Evolutionary conservation across 1,140 invertebrate genomes (phyloP).

Genomic region (Sycobia sp.): DNA sequence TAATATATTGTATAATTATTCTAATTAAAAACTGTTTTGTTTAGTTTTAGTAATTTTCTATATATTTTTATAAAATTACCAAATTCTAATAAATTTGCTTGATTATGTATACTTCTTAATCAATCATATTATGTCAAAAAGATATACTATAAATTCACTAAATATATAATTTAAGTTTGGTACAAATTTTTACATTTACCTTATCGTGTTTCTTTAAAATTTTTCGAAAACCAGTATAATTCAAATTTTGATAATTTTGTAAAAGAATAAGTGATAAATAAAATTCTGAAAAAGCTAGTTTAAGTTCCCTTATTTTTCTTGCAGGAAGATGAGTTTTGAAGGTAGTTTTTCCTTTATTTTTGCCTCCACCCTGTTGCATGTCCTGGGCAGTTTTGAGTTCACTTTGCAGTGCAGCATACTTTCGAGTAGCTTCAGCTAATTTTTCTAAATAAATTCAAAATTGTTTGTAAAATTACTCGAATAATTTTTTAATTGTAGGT

Average conservation of each 20-base stretch:
- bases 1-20: not conserved
- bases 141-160: not conserved
- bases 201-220: slow-evolving; percentile 99
- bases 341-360: slow-evolving; percentile 61
- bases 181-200: too few species aligned
- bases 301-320: slow-evolving; percentile 90
- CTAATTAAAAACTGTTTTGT: too few species aligned
- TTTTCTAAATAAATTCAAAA: slow-evolving; percentile 74
- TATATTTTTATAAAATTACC: too few species aligned
- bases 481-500: not conserved
- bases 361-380: slow-evolving; percentile 65
- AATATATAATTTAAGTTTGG: too few species aligned
- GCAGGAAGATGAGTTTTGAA: slow-evolving; percentile 67
- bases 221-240: slow-evolving; percentile 98
- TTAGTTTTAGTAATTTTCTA: too few species aligned
- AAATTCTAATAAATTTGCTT: too few species aligned
- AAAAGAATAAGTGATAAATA: slow-evolving; percentile 95
- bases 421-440: slow-evolving; percentile 93
- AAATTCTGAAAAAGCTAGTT: slow-evolving; percentile 98
- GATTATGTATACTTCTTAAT: not conserved
- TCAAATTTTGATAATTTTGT: slow-evolving; percentile 92
- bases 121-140: too few species aligned
- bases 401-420: slow-evolving; percentile 88
- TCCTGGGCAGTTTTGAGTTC: slow-evolving; percentile 82
- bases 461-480: slow-evolving; percentile 46